These are phyloP conservation scores for Achroia grisella DNA, from an alignment of 1,140 invertebrate species.

Conservation along the genomic window DNA sequence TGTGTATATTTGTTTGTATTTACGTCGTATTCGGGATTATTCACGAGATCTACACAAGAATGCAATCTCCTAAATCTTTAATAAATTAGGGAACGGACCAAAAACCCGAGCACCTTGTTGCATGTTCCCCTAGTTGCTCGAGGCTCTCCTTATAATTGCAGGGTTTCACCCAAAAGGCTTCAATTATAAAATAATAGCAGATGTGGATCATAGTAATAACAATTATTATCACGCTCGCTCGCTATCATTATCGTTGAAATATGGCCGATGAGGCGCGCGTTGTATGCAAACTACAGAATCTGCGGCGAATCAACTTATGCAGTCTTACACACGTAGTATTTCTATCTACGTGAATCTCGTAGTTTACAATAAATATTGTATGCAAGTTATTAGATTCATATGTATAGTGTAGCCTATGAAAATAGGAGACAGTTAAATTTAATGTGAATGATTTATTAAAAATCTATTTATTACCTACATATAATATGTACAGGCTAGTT, in stretches of 20 bases:
- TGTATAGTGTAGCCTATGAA: no score
- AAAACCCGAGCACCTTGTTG: slow-evolving; percentile 57
- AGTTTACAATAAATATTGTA: no score
- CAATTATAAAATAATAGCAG: slow-evolving; percentile 74
- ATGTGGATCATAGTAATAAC: slow-evolving; percentile 72
- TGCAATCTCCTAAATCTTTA: slow-evolving; percentile 30
- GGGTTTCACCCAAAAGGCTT: slow-evolving; percentile 68
- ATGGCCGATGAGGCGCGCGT: slow-evolving; percentile 44
- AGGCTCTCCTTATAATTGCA: slow-evolving; percentile 69
- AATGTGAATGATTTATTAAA: no score
- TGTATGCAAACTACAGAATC: slow-evolving; percentile 57
- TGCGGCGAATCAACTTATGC: slow-evolving; percentile 5
- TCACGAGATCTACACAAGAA: not conserved
- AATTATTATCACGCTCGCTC: slow-evolving; percentile 69
- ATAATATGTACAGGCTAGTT: no score
- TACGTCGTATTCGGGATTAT: not conserved
- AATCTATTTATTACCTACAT: no score
- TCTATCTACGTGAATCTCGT: not conserved
- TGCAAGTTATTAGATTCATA: no score
- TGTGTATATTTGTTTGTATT: not conserved
- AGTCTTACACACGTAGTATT: not conserved
- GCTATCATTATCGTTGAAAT: slow-evolving; percentile 68
- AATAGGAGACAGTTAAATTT: no score
- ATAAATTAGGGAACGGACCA: slow-evolving; percentile 48
- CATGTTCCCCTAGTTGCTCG: slow-evolving; percentile 54